These are phyloP conservation scores for Microcebus murinus DNA, from an alignment of 2,113 vertebrate genomes.

Conservation along the genomic window DNA sequence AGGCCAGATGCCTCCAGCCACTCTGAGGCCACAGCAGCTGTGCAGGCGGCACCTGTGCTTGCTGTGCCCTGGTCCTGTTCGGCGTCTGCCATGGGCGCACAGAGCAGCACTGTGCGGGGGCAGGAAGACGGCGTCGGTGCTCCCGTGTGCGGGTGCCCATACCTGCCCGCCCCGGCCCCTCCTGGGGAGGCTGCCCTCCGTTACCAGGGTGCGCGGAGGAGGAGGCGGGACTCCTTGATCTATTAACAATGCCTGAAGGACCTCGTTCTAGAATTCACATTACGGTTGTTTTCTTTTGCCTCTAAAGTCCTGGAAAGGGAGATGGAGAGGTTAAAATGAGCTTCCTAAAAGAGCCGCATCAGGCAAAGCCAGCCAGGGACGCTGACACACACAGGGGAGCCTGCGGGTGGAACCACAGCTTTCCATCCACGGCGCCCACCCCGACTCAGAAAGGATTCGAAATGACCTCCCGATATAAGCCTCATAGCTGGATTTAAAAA, in stretches of 20 bases:
- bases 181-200: neutral
- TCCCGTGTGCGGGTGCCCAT: fast-evolving
- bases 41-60: no score
- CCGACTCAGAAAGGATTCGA: neutral
- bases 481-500: fast-evolving
- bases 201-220: neutral
- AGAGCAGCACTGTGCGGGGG: neutral
- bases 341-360: neutral
- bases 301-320: neutral
- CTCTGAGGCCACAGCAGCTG: fast-evolving
- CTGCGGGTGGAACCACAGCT: neutral
- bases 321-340: neutral
- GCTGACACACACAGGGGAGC: fast-evolving
- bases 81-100: neutral
- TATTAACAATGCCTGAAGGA: neutral
- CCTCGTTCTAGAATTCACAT: neutral
- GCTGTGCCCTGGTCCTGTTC: fast-evolving
- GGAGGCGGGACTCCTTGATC: neutral
- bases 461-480: neutral
- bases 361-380: neutral
- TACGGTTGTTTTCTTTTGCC: neutral
- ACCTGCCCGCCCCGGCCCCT: neutral
- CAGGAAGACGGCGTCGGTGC: fast-evolving
- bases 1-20: fast-evolving
- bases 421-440: neutral